These are phyloP conservation scores for Trypoxylon attenuatum DNA, from an alignment of 2,888 invertebrate species.

Conservation along the genomic window DNA sequence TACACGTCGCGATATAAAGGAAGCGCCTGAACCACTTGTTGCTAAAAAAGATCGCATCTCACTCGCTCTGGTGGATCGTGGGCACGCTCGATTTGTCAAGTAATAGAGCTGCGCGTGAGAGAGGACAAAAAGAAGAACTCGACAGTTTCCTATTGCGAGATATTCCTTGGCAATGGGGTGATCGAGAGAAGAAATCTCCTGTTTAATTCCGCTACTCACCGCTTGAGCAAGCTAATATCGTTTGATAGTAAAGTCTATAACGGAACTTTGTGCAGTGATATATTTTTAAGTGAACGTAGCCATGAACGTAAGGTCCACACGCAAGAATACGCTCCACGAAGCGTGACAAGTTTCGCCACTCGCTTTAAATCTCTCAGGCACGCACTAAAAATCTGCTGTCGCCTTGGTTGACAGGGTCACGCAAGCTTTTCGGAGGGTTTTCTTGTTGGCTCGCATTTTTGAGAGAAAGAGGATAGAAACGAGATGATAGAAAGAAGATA, in stretches of 20 bases:
- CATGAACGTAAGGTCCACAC: constrained; percentile 4
- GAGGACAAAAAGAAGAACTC: too few relatives aligned
- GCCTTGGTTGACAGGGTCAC: constrained; percentile 34
- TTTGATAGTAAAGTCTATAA: too few relatives aligned
- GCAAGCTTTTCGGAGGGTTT: constrained; percentile 15
- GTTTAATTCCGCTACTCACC: too few relatives aligned
- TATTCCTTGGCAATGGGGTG: too few relatives aligned
- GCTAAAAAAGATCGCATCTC: constrained; percentile 49
- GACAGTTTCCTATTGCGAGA: too few relatives aligned
- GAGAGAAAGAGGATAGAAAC: too few relatives aligned
- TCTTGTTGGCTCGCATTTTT: neutral
- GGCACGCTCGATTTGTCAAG: neutral
- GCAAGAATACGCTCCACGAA: constrained; percentile 17
- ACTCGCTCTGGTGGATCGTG: too few relatives aligned
- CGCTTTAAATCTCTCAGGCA: constrained; percentile 29
- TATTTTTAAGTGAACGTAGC: constrained; percentile 14
- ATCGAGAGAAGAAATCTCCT: too few relatives aligned
- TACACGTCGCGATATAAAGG: constrained; percentile 19
- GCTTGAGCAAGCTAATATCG: too few relatives aligned
- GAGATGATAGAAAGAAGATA: too few relatives aligned
- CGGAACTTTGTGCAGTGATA: constrained; percentile 16
- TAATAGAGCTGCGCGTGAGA: neutral
- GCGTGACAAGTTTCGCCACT: constrained; percentile 20
- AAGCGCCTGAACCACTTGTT: constrained; percentile 55
- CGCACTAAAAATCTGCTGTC: constrained; percentile 42